Evolutionary conservation across 2,888 invertebrate species (phyloP), one percentile per base, ranked within the genome.

Genomic region (Synergus japonicus): DNA sequence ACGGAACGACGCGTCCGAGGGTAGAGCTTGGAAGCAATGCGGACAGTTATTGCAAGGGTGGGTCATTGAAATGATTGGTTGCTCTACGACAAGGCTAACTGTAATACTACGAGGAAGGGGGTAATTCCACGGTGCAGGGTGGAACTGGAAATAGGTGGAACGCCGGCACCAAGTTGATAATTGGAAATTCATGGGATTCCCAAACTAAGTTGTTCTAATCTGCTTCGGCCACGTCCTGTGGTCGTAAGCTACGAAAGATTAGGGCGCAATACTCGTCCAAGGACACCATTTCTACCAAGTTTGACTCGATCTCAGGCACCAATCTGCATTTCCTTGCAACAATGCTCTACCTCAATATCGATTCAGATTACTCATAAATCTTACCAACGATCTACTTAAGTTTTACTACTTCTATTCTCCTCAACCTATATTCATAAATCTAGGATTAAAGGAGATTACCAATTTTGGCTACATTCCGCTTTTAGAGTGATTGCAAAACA

Each of bases 141-240:
- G 80, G 58, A 78, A 78, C 63, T 77, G 79, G 84, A 84, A 84
- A 85, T 83, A 84, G 85, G 82, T 82, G 84, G 80, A 85, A 86
- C 85, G 86, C 84, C 87, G 81, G 84, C 85, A 79, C 84, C 84
- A 85, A 88, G 84, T 89, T 89, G 89, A 89, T 89, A 89, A 89
- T 89, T 89, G 88, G 88, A 89, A 89, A 89, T 89, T 89, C 89
- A 89, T 88, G 86, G 88, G 87, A 89, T 89, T 89, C 89, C 86
- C 85, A 85, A 88, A 88, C 88, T 88, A 88, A 88, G 88, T 89
- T 89, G 87, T 88, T 87, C 85, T 85, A 86, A 87, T 87, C 87
- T 86, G 86, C 85, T 86, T 84, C 83, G 84, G 82, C 85, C 86
- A 83, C 79, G 79, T 83, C 81, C 82, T 79, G 77, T 80, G 78